Evolutionary conservation across 1,140 invertebrate species (phyloP), one percentile per base, ranked within the genome.

Genomic region (Mycetomoellerius zeteki): DNA sequence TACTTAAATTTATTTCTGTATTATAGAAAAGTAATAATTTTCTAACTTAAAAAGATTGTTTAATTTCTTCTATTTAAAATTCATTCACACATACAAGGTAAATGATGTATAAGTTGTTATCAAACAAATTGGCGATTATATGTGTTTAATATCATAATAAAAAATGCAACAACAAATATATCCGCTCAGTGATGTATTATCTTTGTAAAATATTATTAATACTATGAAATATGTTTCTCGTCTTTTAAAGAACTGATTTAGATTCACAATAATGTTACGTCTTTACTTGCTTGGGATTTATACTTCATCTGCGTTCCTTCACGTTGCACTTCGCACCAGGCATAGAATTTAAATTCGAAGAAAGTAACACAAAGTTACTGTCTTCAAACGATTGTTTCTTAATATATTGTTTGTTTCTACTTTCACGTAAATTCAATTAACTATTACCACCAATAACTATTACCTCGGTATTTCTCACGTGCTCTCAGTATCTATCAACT

Each of bases 341-440:
- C 24, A 64, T 19, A 27, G 62, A 80, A 80, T 67, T 37, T 67
- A 52, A 76, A 80, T 47, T 78, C 76, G 30, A 24, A 19, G 16
- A 3, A 7, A 30, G 60, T 30, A 24, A 69, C 37, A 43, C 37
- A 8, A 2, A 2, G 37, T 30, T 30, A 30, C 24, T 3, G 19
- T 52, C 12, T 67, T 14, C 19, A n/a, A 69, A 3, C 27, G 43
- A 65, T 78, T 50, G 54, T 76, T 78, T 52, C 76, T 47, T 65
- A 27, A 52, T 3, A 27, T 67, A 47, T 80, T 80, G 62, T 52
- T 80, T 69, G 47, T 67, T n/a, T 60, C 8, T 37, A 27, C 73
- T 77, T 64, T n/a, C 5, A 12, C 37, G 56, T 27, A 30, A 24
- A 77, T 77, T 2, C 75, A 77, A 64, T 77, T 47, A 64, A 64